Conservation (phyloP, 2,113 vertebrate genomes). For the Rattus norvegicus region DNA sequence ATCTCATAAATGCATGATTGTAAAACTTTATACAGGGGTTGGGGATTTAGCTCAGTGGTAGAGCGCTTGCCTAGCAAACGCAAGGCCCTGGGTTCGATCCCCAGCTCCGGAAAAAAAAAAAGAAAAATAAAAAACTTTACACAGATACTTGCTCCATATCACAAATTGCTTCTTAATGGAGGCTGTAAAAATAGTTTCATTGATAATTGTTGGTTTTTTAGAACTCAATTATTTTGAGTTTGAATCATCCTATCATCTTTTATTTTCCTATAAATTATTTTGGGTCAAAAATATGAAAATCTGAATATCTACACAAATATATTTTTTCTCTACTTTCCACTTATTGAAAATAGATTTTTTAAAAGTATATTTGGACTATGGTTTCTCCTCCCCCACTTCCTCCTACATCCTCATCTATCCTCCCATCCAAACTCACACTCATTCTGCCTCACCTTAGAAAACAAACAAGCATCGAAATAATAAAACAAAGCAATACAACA, state of each 20-base stretch:
- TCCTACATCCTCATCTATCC: background rate
- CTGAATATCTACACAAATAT: background rate
- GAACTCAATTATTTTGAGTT: background rate
- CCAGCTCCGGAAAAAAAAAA: no score
- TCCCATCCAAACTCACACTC: background rate
- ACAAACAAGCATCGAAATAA: background rate
- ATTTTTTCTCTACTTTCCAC: background rate
- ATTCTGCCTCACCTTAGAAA: background rate
- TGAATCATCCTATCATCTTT: background rate
- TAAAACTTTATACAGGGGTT: background rate
- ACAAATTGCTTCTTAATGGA: background rate
- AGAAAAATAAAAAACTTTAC: background rate
- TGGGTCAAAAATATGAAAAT: background rate
- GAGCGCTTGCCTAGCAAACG: no score
- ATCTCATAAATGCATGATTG: background rate
- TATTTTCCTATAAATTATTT: background rate
- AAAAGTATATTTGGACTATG: background rate
- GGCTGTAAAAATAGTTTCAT: background rate
- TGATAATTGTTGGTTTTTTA: constrained; percentile 1
- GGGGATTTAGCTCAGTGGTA: no score
- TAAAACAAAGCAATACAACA: background rate
- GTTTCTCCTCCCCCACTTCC: background rate
- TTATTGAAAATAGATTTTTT: background rate
- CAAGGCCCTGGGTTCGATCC: no score
- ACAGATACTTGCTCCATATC: background rate